Base-by-base conservation (phyloP, 64 coral and sea anemone genomes). In the Montipora capricornis region DNA sequence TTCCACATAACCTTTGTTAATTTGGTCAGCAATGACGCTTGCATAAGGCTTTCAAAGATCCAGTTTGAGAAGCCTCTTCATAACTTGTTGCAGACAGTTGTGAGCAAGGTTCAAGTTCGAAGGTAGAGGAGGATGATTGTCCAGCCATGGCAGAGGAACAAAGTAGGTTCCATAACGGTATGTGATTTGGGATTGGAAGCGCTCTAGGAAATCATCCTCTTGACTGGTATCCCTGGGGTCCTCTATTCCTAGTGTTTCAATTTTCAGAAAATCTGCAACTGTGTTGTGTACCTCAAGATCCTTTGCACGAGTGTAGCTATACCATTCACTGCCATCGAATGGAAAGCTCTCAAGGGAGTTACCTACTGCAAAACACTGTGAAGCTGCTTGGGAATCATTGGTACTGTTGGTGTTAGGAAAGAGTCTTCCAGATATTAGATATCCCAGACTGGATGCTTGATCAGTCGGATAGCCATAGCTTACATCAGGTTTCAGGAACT, bases 91-190 rank as follows among this genome's bases (percentile, higher is more conserved):
- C 48, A 74, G 87, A 44, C 73, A 15, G 87, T 69, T 88, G 51
- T 57, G 55, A 58, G 69, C 87, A 88, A 88, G 70, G 75, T 76
- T 73, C 11, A 88, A 76, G 47, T 88, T 88, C 49, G 48, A 76
- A 88, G 87, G 71, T 57, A 76, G 75, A 44, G 87, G 70, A 76
- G 75, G 75, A 76, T 88, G 71, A 88, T 88, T 88, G 75, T 88
- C 70, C 75, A 88, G 55, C 87, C 87, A 88, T 57, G 53, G 53
- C 53, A 88, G 52, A 48, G 84, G 84, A 69, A 88, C 84, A 88
- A 88, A 88, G 55, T 88, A 88, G 57, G 87, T 88, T 76, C 87
- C 87, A 57, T 88, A 68, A 20, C 48, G 71, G 87, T 88, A 76
- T 88, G 71, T 76, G 75, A 88, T 88, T 88, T 88, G 73, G 75